Percentiles rank a stretch among this genome's conserved stretches.
Conservation (phyloP, 2,113 vertebrate species). For the Aldabrachelys gigantea region DNA sequence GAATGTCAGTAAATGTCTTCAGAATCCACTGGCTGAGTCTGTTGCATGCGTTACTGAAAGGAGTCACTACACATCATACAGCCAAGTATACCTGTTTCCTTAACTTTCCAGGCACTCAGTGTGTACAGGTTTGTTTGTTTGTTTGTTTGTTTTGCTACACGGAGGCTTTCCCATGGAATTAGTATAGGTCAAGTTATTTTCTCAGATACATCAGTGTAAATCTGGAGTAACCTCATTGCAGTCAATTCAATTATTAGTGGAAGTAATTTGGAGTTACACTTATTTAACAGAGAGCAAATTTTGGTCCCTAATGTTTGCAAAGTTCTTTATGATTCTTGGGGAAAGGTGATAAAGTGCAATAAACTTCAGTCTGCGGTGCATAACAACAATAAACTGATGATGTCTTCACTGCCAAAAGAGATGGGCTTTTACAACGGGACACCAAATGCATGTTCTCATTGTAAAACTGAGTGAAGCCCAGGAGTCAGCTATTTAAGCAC, state of each 20-base stretch:
- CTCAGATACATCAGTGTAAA: accelerated
- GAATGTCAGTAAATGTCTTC: not conserved
- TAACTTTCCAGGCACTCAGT: accelerated
- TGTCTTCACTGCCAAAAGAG: not conserved
- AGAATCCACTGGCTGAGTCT: not conserved
- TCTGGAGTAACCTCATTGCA: not conserved
- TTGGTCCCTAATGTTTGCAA: not conserved
- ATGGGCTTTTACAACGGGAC: not conserved
- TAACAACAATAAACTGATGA: too few species aligned
- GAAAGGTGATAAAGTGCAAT: not conserved
- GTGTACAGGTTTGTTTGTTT: too few species aligned
- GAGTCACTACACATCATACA: not conserved
- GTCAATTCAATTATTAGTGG: not conserved
- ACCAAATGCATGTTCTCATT: not conserved
- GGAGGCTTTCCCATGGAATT: not conserved
- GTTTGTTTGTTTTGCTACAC: not conserved
- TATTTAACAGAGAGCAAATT: not conserved
- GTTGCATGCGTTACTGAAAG: not conserved
- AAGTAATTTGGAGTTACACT: not conserved
- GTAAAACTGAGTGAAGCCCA: not conserved
- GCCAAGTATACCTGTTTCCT: accelerated
- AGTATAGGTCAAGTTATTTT: accelerated
- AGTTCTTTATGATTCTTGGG: not conserved
- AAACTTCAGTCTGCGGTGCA: not conserved
- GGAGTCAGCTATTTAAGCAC: not conserved